Evolutionary conservation across 2,888 invertebrate species (phyloP).

Genomic region (Tuta absoluta): DNA sequence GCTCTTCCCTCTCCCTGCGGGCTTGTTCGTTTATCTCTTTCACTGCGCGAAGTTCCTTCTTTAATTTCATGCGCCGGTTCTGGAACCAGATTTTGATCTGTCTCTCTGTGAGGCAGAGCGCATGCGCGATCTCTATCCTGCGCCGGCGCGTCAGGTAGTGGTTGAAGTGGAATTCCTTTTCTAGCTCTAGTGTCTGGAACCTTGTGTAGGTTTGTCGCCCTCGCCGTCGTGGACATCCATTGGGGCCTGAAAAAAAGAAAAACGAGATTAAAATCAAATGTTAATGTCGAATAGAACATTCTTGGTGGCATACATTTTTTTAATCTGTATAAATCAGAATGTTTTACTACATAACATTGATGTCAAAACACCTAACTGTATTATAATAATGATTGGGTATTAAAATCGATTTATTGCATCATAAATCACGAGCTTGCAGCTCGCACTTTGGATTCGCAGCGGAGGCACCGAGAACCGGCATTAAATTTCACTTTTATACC

Average conservation of each 20-base stretch:
- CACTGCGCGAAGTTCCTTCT: conserved; percentile 96
- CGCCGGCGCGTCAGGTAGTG: conserved; percentile 97
- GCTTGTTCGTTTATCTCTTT: conserved; percentile 98
- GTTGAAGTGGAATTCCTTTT: conserved; percentile 99
- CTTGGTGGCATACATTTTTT: background rate
- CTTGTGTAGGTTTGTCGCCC: conserved; percentile 99
- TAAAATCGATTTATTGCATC: conserved; percentile 68
- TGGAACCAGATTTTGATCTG: conserved; percentile 99
- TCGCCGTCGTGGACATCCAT: conserved; percentile 95
- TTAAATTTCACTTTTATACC: conserved; percentile 79
- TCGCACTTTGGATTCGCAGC: conserved; percentile 57
- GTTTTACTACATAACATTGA: conserved; percentile 27
- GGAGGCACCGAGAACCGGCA: conserved; percentile 65
- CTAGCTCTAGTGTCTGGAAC: conserved; percentile 98
- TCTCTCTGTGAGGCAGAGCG: conserved; percentile 96
- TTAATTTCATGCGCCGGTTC: conserved; percentile 97
- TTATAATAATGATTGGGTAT: conserved; percentile 39
- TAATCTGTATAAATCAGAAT: conserved; percentile 24
- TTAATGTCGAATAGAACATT: background rate
- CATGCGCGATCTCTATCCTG: conserved; percentile 98
- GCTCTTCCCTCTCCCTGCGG: conserved; percentile 93
- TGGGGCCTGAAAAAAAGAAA: conserved; percentile 88
- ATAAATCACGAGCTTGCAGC: conserved; percentile 65
- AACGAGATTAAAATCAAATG: conserved; percentile 17
- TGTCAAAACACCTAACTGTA: conserved; percentile 32